Evolutionary conservation across 2,797 vertebrate species (phyloP).

Genomic region (Martes flavigula): DNA sequence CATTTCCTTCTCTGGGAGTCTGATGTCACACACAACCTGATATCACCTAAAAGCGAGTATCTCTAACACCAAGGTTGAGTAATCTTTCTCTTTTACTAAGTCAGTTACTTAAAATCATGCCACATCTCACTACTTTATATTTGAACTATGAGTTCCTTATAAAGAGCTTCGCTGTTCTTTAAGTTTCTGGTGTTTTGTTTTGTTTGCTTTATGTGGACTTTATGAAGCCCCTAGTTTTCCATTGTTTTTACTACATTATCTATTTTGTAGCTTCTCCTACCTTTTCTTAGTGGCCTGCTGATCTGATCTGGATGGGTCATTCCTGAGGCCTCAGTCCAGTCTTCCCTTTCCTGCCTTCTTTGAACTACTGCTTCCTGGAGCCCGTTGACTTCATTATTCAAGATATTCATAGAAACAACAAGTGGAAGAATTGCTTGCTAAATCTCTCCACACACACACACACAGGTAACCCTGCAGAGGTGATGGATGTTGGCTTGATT

Average conservation of each 20-base stretch:
- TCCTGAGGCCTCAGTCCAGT: rapidly evolving
- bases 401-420: background rate
- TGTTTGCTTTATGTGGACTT: background rate
- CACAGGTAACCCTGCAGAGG: too few species aligned
- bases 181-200: background rate
- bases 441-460: background rate
- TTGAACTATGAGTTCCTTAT: background rate
- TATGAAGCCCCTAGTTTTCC: background rate
- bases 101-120: background rate
- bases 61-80: background rate
- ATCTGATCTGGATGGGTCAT: background rate
- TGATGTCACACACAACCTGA: background rate
- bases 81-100: background rate
- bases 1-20: background rate
- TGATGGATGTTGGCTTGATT: too few species aligned
- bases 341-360: background rate
- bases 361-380: background rate
- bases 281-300: background rate
- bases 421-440: background rate
- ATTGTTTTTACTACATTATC: background rate
- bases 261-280: background rate
- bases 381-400: background rate
- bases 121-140: background rate
- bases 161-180: background rate
- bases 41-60: background rate